phyloP scores from a whole-genome alignment of 2,113 vertebrate species.

The Ictidomys tridecemlineatus region DNA sequence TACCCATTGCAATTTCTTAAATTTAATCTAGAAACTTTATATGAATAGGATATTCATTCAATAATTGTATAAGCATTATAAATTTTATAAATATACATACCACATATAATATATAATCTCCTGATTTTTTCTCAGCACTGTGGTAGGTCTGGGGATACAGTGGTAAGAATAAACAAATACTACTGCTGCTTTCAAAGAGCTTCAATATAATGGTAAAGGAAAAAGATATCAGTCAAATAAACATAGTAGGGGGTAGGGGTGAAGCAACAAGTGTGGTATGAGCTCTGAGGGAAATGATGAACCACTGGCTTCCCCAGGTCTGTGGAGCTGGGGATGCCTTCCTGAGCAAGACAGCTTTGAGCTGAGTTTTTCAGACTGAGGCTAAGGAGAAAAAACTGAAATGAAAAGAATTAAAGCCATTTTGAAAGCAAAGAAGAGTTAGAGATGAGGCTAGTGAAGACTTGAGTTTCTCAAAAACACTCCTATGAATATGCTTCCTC shows the following conservation, averaged over 20 bases:
- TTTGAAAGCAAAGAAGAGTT: background rate
- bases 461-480: conserved; percentile 6
- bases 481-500: background rate
- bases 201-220: background rate
- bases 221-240: background rate
- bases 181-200: background rate
- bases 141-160: background rate
- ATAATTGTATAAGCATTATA: background rate
- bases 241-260: background rate
- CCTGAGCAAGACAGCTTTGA: background rate
- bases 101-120: no score
- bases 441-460: background rate
- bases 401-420: background rate
- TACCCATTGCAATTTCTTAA: background rate
- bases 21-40: conserved; percentile 22
- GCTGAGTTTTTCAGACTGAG: background rate
- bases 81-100: background rate
- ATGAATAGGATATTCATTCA: background rate
- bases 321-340: background rate
- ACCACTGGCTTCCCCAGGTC: background rate
- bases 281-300: background rate
- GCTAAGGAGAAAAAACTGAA: background rate
- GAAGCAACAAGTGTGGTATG: background rate
- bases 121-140: background rate
- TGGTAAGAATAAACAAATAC: background rate